A percentile compares a stretch with the other conserved stretches of the same genome.
phyloP scores from a whole-genome alignment of 2,888 invertebrate genomes.

The Mythimna lalbum region DNA sequence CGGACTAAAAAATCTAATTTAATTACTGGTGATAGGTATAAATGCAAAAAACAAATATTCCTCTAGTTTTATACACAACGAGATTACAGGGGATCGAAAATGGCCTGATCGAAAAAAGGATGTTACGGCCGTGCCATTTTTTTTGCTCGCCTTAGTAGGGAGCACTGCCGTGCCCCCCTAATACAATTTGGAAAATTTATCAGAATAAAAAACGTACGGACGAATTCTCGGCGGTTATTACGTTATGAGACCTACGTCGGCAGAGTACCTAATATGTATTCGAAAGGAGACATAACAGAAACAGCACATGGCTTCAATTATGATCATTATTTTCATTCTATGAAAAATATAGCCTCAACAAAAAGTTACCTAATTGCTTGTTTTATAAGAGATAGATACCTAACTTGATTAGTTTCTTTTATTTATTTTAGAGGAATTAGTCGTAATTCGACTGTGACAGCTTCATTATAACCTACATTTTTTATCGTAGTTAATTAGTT shows the following conservation, averaged over 20 bases:
- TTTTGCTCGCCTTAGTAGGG: no score
- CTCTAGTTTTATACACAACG: no score
- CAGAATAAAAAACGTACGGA: background rate
- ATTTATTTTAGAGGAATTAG: no score
- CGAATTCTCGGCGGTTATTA: background rate
- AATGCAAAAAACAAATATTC: no score
- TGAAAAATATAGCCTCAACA: background rate
- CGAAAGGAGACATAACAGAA: background rate
- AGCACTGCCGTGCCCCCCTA: no score
- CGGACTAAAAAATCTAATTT: no score
- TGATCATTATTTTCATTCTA: constrained; percentile 3
- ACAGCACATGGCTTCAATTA: background rate
- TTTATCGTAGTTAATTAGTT: background rate
- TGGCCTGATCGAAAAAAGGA: no score
- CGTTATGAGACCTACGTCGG: background rate
- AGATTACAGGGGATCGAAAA: no score
- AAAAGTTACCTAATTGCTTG: background rate
- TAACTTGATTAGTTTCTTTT: background rate
- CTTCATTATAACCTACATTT: no score
- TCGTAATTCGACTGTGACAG: no score
- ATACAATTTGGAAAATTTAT: background rate
- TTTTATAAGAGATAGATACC: background rate
- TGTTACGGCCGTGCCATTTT: no score
- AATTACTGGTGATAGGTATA: no score
- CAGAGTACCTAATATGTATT: background rate